Conservation (phyloP, 2,797 vertebrate species). For the Sciaenops ocellatus region DNA sequence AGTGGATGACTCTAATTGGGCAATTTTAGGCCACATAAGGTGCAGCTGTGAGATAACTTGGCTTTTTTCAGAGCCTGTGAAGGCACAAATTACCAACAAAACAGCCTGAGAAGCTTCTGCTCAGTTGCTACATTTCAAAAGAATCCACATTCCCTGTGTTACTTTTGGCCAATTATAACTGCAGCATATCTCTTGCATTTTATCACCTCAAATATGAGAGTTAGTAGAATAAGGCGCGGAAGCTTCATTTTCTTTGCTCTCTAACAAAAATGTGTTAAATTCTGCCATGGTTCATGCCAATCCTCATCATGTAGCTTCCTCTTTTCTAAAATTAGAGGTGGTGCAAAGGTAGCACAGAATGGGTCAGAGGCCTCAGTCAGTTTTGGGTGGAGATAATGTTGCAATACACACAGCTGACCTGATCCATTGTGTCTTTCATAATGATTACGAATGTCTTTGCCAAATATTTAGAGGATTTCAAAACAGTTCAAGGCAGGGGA, state of each 20-base stretch:
- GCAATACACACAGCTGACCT: constrained; percentile 2
- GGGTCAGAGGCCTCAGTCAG: neutral
- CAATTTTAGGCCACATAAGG: constrained; percentile 55
- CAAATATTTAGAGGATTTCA: constrained; percentile 47
- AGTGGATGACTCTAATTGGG: constrained; percentile 62
- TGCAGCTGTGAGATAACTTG: constrained; percentile 58
- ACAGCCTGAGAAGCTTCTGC: constrained; percentile 18
- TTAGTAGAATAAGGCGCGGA: neutral
- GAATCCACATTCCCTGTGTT: neutral
- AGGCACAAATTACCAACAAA: constrained; percentile 23
- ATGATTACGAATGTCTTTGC: constrained; percentile 28
- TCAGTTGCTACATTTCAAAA: constrained; percentile 27
- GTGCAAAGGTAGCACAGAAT: neutral
- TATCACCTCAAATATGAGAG: neutral
- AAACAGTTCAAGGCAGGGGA: constrained; percentile 15
- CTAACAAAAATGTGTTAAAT: neutral
- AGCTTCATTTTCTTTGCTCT: neutral
- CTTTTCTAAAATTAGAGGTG: constrained; percentile 1
- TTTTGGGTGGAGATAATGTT: constrained; percentile 39
- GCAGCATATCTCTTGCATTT: neutral
- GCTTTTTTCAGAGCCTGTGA: constrained; percentile 32
- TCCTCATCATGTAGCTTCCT: neutral
- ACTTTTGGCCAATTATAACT: constrained; percentile 11
- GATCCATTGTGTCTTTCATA: constrained; percentile 21
- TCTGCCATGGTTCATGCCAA: neutral